Evolutionary conservation across 30 jellyfish, hydroid and myxozoan genomes (phyloP), one percentile per base, ranked within the genome.

Genomic region (Nemopilema nomurai): DNA sequence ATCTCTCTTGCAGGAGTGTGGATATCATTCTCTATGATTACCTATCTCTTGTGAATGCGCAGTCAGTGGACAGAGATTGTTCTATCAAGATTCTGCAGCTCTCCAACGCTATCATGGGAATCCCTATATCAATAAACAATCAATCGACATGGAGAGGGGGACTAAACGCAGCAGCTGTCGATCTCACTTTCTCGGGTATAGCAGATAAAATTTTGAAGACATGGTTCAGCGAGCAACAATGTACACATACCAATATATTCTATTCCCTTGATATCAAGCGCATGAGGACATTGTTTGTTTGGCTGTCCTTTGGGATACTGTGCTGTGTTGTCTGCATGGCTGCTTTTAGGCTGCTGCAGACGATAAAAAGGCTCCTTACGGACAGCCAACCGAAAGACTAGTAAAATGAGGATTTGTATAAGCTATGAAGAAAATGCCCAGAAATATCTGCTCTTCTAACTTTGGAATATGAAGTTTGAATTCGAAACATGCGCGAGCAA

Each of bases 131-230:
- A 7, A 68, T 86, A 31, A 50, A 25, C 71, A 86, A 86, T 62
- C n/a, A 62, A n/a, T 86, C 95, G 3, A 66, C 89, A 13, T 86
- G 95, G 95, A 76, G 51, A 51, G 23, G 70, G 4, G 24, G 89
- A 32, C 53, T 78, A 18, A 86, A 69, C 21, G 50, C 49, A 0
- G 95, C 85, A 8, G 83, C 70, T 1, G 66, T 71, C 8, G 71
- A 67, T 51, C 51, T 86, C 81, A 70, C 65, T n/a, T 22, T 30
- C 33, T 21, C 83, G 0, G 95, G 95, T 4, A 23, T 8, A 51
- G 74, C 95, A 13, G 95, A 86, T 28, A 27, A 30, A 18, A 24
- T 86, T 4, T 27, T 49, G n/a, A 51, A 32, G 25, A 67, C 41
- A 18, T 86, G 95, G 95, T 86, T 86, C 76, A 62, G 50, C 20